A percentile compares a stretch with the other conserved stretches of the same genome.
phyloP scores from a whole-genome alignment of 2,888 invertebrate species.

The Sericinus montela region DNA sequence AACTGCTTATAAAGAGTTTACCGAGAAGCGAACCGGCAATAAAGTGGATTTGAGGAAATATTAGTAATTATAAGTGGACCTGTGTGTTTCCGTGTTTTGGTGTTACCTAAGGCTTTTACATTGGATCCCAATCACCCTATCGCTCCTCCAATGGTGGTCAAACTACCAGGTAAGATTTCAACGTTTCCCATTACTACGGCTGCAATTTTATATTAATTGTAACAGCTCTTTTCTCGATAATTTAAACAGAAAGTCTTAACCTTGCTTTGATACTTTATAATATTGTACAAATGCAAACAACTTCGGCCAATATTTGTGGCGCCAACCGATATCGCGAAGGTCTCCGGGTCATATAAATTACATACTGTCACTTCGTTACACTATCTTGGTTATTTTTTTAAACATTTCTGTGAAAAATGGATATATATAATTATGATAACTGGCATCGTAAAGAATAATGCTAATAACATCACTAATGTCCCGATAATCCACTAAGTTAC shows the following conservation, averaged over 20 bases:
- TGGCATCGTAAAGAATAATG: no score
- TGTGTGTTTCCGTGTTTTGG: conserved; percentile 71
- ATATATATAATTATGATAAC: no score
- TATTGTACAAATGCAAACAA: conserved; percentile 1
- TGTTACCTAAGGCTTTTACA: conserved; percentile 65
- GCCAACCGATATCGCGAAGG: conserved; percentile 29
- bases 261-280: no score
- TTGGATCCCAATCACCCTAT: conserved; percentile 73
- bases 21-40: conserved; percentile 70
- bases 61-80: conserved; percentile 68
- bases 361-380: no score
- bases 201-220: no score
- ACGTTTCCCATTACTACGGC: not conserved
- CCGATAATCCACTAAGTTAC: no score
- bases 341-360: conserved; percentile 28
- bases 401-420: no score
- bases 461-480: no score
- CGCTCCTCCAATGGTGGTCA: conserved; percentile 76
- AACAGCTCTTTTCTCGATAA: no score
- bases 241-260: no score
- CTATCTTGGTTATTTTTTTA: no score
- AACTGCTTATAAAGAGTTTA: conserved; percentile 76
- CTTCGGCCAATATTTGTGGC: conserved; percentile 22
- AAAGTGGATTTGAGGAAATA: conserved; percentile 77
- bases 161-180: conserved; percentile 70